Evolutionary conservation across 2,797 vertebrate species (phyloP), one percentile per base, ranked within the genome.

Genomic region (Siniperca scherzeri): DNA sequence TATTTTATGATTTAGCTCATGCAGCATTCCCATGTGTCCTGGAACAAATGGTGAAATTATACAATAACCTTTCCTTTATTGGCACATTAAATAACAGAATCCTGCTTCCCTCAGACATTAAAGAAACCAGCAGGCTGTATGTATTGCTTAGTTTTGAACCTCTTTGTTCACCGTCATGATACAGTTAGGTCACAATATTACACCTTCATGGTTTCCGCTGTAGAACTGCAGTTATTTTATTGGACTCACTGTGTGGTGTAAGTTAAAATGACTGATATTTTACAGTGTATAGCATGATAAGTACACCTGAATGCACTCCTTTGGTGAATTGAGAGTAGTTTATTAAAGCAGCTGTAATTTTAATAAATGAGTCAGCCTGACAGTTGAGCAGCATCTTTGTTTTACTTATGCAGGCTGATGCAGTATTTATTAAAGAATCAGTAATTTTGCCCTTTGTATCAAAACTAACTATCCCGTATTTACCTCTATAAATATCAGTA

Each of bases 71-170:
- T 50, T 70, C 36, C 62, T 65, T 69, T 61, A 85, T 52, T 84
- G 75, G 79, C 27, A 88, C 56, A 65, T 52, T 69, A 42, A 84
- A 81, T 74, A 79, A 74, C 85, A 75, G 73, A 81, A 73, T 62
- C 70, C 30, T 76, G 30, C 27, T 52, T 68, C 36, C 59, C 14
- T 22, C 52, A 76, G 14, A 52, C 21, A 10, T 44, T 44, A n/a
- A 53, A 60, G 2, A 57, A 74, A 61, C 42, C 56, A 77, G 22
- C 65, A 55, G 52, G 19, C 5, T 44, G 44, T 0, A 17, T 17
- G 1, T n/a, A 22, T 48, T 65, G 19, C 27, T 55, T 16, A 38
- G 1, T 46, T 61, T 72, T 84, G 11, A 69, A 64, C 7, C 70
- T 59, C 30, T 50, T 64, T 67, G 10, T 57, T 71, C 30, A 55